Evolutionary conservation across 1,140 invertebrate genomes (phyloP), one percentile per base, ranked within the genome.

Genomic region (Ceratosolen fusciceps): DNA sequence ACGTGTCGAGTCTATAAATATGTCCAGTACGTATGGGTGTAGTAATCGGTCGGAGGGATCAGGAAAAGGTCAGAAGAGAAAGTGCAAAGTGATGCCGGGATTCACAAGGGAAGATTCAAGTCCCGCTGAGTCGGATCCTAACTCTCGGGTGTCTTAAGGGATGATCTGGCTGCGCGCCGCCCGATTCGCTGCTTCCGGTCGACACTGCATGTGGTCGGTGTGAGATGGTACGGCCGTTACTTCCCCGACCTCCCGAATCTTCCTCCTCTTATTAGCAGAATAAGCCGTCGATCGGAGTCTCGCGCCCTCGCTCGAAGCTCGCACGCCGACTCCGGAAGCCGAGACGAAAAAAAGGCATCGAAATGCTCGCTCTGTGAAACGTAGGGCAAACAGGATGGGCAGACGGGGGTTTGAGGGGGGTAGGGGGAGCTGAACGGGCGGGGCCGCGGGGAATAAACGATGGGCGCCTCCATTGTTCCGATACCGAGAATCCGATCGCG

Each of bases 401-500:
- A n/a, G n/a, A n/a, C n/a, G n/a, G n/a, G n/a, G n/a, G n/a, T n/a
- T n/a, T n/a, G n/a, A n/a, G 16, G 1, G 9, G n/a, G 52, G 16
- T 43, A 12, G 47, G 2, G 14, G 1, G 58, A 2, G 9, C 1
- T n/a, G n/a, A n/a, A n/a, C 2, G 58, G 56, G 29, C 1, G 19
- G 19, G 14, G 54, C 9, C 7, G 29, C 2, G 58, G 29, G 68
- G 37, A 47, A 26, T 29, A 54, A 52, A 52, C 47, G 39, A 52
- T 34, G 65, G 62, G 65, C 37, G 65, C 49, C 76, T 21, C 76
- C 54, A 77, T 77, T 77, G 76, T 77, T 62, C 39, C 67, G 24
- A 77, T 77, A 77, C 76, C 26, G 67, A 47, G 76, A 77, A 77
- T 29, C 54, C 54, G 76, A 58, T 43, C 77, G 70, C 77, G 70